Conservation (phyloP, 2,888 invertebrate genomes). For the Campopleginae sp. region DNA sequence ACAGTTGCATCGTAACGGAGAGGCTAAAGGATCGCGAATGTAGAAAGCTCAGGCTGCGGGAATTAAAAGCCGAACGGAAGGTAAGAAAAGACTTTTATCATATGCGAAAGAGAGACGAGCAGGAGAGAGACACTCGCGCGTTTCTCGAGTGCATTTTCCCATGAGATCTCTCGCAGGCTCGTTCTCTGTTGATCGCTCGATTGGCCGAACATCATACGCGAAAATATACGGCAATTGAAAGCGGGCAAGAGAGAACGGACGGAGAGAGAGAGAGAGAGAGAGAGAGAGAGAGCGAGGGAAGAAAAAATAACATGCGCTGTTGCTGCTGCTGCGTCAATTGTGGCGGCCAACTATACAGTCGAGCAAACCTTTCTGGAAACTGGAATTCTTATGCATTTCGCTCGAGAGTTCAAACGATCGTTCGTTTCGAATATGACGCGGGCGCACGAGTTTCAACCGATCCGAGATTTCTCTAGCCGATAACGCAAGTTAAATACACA, state of each 20-base stretch:
- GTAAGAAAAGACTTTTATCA: conserved; percentile 54
- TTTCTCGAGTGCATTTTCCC: conserved; percentile 49
- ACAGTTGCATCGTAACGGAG: conserved; percentile 22
- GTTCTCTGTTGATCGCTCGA: conserved; percentile 49
- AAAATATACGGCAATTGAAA: conserved; percentile 33
- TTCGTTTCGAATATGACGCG: conserved; percentile 57
- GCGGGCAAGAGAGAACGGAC: conserved; percentile 1
- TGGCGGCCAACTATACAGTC: conserved; percentile 32
- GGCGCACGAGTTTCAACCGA: conserved; percentile 22
- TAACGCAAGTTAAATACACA: neutral
- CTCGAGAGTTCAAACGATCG: conserved; percentile 49
- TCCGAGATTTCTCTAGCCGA: conserved; percentile 11
- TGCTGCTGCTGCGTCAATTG: conserved; percentile 37
- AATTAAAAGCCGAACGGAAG: conserved; percentile 58
- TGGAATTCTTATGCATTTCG: conserved; percentile 51
- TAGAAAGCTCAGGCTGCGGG: conserved; percentile 36
- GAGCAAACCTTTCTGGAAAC: conserved; percentile 51
- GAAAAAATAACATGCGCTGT: conserved; percentile 7
- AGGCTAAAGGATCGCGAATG: conserved; percentile 2
- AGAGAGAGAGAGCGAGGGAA: neutral
- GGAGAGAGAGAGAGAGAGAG: conserved; percentile 15
- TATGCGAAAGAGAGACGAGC: conserved; percentile 45
- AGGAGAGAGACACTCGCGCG: conserved; percentile 21
- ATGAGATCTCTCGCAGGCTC: conserved; percentile 48
- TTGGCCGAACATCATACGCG: conserved; percentile 58